These are phyloP conservation scores for Cichladusa arquata DNA, from an alignment of 2,113 vertebrate genomes.

Conservation along the genomic window DNA sequence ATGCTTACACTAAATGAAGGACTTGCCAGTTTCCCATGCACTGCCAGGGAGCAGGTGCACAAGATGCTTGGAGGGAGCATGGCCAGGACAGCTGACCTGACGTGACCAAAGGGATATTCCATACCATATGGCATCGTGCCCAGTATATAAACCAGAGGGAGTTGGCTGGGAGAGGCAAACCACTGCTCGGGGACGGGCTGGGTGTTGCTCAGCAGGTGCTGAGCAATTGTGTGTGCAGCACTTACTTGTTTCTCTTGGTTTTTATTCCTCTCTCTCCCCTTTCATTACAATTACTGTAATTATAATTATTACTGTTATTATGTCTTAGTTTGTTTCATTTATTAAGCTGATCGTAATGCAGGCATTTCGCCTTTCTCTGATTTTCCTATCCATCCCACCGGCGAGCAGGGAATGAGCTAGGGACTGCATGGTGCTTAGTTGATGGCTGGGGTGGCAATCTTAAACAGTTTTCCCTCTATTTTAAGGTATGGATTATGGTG, in stretches of 20 bases:
- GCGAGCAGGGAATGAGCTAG: background rate
- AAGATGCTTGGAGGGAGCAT: background rate
- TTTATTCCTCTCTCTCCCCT: background rate
- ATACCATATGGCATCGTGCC: background rate
- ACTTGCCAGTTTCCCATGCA: background rate
- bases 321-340: background rate
- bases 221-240: background rate
- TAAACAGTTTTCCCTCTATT: background rate
- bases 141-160: background rate
- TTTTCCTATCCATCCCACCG: background rate
- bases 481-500: background rate
- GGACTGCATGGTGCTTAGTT: background rate
- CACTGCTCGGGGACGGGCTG: rapidly evolving
- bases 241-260: background rate
- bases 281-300: background rate
- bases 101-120: background rate
- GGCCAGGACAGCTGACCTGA: background rate
- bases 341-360: background rate
- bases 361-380: background rate
- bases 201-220: background rate
- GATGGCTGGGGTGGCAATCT: background rate
- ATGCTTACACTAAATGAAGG: background rate
- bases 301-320: background rate
- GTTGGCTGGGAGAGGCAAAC: background rate
- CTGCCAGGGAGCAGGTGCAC: background rate